Percentiles rank a stretch among this genome's conserved stretches.
Conservation (phyloP, 1,140 invertebrate species). For the Meteorus sp. region DNA sequence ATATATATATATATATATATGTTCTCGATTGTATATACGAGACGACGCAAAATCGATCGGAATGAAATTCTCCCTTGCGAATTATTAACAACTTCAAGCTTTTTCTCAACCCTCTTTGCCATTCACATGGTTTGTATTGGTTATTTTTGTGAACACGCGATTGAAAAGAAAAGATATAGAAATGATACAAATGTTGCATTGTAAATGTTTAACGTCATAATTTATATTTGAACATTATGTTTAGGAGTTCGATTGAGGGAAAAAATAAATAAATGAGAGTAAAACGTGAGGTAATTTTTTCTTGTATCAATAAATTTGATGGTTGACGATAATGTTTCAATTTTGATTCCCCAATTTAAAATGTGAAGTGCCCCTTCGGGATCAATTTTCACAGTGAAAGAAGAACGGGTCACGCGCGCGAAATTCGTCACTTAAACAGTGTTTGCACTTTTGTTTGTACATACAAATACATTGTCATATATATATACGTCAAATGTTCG, state of each 20-base stretch:
- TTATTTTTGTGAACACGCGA: constrained; percentile 20
- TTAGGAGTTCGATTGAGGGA: too few relatives aligned
- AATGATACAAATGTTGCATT: not conserved
- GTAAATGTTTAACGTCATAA: too few relatives aligned
- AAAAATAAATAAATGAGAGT: not conserved
- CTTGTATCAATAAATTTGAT: not conserved
- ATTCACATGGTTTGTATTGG: not conserved
- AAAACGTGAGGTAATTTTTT: not conserved
- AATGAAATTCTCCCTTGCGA: constrained; percentile 14
- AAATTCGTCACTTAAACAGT: constrained; percentile 26
- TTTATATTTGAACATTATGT: too few relatives aligned
- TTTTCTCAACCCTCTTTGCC: not conserved
- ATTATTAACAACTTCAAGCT: constrained; percentile 14
- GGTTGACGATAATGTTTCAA: not conserved
- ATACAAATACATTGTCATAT: not conserved
- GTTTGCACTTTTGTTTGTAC: constrained; percentile 22
- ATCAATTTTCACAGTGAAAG: constrained; percentile 20
- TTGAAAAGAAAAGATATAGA: constrained; percentile 1
- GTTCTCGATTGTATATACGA: not conserved
- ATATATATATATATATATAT: too few relatives aligned
- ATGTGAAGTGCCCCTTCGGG: not conserved
- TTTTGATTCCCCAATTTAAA: constrained; percentile 2
- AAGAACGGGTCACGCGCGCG: constrained; percentile 11
- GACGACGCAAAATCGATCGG: constrained; percentile 25
- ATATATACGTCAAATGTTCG: not conserved